Evolutionary conservation across 2,113 vertebrate genomes (phyloP).

Genomic region (Azemiops feae): DNA sequence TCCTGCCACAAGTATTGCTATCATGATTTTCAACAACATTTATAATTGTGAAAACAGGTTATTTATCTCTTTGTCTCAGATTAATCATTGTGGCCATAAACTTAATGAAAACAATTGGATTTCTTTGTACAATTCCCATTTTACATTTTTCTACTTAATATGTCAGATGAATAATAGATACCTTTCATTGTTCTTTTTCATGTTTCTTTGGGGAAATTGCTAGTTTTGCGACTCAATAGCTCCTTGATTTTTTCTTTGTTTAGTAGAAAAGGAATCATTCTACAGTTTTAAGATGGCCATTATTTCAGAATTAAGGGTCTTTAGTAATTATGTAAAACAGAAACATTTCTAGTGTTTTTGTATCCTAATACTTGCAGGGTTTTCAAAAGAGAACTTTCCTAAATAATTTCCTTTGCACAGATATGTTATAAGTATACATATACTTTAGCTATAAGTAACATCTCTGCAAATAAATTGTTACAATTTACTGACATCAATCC

Average conservation of each 20-base stretch:
- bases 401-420: background rate
- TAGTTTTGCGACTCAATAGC: conserved; percentile 26
- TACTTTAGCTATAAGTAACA: background rate
- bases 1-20: background rate
- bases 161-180: conserved; percentile 45
- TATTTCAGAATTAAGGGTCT: background rate
- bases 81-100: conserved; percentile 15
- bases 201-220: conserved; percentile 52
- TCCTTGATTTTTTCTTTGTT: conserved; percentile 8
- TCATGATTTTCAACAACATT: background rate
- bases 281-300: conserved; percentile 9
- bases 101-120: conserved; percentile 26
- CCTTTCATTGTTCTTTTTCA: conserved; percentile 12
- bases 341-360: background rate
- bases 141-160: conserved; percentile 32
- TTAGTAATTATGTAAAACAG: background rate
- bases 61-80: conserved; percentile 27
- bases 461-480: background rate
- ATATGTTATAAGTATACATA: background rate
- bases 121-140: conserved; percentile 41
- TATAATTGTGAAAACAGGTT: conserved; percentile 26
- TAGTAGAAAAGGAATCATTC: conserved; percentile 26
- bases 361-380: background rate
- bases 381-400: background rate
- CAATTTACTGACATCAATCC: background rate